phyloP scores from a whole-genome alignment of 2,113 vertebrate genomes.

The Anhinga rufa region DNA sequence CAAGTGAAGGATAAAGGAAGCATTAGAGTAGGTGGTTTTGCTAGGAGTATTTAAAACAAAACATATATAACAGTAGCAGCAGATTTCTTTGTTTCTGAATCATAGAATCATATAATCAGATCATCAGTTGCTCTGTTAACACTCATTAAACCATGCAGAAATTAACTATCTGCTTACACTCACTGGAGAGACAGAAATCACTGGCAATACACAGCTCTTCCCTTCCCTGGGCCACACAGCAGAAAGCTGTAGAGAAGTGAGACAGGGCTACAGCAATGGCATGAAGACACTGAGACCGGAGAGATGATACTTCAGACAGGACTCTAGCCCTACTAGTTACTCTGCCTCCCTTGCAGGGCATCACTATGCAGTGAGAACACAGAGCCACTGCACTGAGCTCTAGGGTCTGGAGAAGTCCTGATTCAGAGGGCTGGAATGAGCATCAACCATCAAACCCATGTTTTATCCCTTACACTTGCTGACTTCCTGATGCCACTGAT shows the following conservation, averaged over 20 bases:
- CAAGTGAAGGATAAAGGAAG: not conserved
- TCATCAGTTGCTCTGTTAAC: not conserved
- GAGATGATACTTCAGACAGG: accelerated
- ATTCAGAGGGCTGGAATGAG: not conserved
- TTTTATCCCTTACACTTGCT: not conserved
- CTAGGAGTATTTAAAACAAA: not conserved
- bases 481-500: not conserved
- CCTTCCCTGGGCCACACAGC: not conserved
- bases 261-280: not conserved
- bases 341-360: not conserved
- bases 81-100: not conserved
- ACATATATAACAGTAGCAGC: not conserved
- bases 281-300: not conserved
- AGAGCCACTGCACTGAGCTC: accelerated
- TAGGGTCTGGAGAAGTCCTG: not conserved
- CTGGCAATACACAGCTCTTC: accelerated
- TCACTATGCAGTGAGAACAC: not conserved
- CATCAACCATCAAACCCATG: not conserved
- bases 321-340: not conserved
- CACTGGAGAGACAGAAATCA: not conserved
- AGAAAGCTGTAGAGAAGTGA: not conserved
- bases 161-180: not conserved
- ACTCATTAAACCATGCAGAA: not conserved
- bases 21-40: not conserved
- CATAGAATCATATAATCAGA: not conserved